A percentile compares a stretch with the other conserved stretches of the same genome.
These are phyloP conservation scores for Rhabdomys pumilio DNA, from an alignment of 2,797 vertebrate species.

Conservation along the genomic window DNA sequence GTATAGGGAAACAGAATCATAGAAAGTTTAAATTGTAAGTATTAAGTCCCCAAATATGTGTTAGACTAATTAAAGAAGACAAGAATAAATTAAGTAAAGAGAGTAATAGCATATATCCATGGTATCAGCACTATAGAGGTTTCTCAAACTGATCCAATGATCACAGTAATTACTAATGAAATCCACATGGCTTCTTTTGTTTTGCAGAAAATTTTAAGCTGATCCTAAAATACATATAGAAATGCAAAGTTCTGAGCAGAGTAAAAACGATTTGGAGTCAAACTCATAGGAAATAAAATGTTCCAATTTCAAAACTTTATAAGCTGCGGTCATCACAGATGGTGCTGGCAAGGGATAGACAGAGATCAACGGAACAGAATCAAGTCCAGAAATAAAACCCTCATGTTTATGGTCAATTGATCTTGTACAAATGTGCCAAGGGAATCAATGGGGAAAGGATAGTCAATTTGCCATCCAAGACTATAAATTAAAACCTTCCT, in stretches of 20 bases:
- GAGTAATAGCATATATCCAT: not conserved
- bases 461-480: not conserved
- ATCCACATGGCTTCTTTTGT: not conserved
- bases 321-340: slow-evolving; percentile 27
- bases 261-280: not conserved
- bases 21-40: not conserved
- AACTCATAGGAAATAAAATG: not conserved
- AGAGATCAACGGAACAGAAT: slow-evolving; percentile 19
- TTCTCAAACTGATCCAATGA: not conserved
- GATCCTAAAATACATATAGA: not conserved
- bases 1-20: too few species aligned
- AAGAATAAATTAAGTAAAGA: not conserved
- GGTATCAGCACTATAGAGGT: not conserved
- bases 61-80: not conserved
- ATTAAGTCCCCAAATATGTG: not conserved
- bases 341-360: not conserved
- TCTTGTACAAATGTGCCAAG: slow-evolving; percentile 9
- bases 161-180: not conserved
- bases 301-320: slow-evolving; percentile 48
- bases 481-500: not conserved
- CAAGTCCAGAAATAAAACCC: slow-evolving; percentile 12
- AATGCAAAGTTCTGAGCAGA: not conserved
- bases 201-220: not conserved
- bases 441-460: not conserved
- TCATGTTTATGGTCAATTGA: slow-evolving; percentile 21